These are phyloP conservation scores for Thereva unica DNA, from an alignment of 2,888 invertebrate genomes.

Conservation along the genomic window DNA sequence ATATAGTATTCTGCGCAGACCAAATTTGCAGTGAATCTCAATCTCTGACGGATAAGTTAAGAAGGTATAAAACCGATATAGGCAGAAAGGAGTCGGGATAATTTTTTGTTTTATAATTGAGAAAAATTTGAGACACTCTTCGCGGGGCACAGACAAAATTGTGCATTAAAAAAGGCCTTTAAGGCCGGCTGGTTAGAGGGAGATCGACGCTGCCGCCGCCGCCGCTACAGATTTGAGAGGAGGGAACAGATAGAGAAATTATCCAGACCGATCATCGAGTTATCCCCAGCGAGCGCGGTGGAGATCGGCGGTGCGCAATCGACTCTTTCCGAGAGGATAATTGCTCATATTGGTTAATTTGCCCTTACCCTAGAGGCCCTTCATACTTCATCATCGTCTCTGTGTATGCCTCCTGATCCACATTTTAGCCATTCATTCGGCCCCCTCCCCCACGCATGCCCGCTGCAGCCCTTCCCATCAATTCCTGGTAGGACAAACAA, in stretches of 20 bases:
- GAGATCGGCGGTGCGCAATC: slow-evolving; percentile 7
- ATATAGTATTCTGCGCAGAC: too few relatives aligned
- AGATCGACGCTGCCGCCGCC: too few relatives aligned
- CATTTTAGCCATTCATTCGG: background rate
- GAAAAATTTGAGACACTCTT: slow-evolving; percentile 33
- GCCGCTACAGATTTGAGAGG: background rate
- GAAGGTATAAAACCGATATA: too few relatives aligned
- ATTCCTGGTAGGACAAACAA: background rate
- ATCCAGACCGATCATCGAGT: slow-evolving; percentile 18
- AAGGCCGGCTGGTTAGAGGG: too few relatives aligned
- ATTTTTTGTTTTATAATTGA: slow-evolving; percentile 29
- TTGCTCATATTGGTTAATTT: slow-evolving; percentile 33
- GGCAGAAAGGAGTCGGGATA: too few relatives aligned
- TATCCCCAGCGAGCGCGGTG: background rate
- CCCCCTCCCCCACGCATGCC: background rate
- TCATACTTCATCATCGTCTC: slow-evolving; percentile 1
- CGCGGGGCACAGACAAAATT: slow-evolving; percentile 8
- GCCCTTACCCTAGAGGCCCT: slow-evolving; percentile 22
- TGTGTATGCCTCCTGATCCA: slow-evolving; percentile 6
- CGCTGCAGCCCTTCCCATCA: background rate
- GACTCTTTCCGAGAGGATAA: slow-evolving; percentile 26
- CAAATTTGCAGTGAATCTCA: too few relatives aligned
- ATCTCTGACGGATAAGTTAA: too few relatives aligned
- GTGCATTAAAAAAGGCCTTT: too few relatives aligned
- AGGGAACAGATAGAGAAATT: slow-evolving; percentile 19